Percentiles rank a stretch among this genome's conserved stretches.
phyloP scores from a whole-genome alignment of 2,888 invertebrate genomes.

The Parasteatoda lunata region DNA sequence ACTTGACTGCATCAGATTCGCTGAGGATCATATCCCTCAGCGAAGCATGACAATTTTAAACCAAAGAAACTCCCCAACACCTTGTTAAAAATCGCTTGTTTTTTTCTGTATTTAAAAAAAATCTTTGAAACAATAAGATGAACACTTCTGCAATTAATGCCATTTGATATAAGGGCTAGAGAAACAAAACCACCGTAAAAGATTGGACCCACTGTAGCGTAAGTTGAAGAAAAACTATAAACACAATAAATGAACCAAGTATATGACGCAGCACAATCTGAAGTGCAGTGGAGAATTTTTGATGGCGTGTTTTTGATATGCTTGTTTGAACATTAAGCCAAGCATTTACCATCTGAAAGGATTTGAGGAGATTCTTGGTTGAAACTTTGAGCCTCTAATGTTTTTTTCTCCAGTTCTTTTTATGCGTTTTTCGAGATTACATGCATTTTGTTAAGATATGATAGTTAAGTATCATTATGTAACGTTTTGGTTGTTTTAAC shows the following conservation, averaged over 20 bases:
- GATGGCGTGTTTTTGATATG: slow-evolving; percentile 33
- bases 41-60: background rate
- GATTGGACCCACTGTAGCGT: slow-evolving; percentile 11
- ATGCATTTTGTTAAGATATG: too few species aligned
- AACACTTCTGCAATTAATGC: slow-evolving; percentile 35
- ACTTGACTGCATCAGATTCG: too few species aligned
- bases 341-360: background rate
- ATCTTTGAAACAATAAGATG: slow-evolving; percentile 18
- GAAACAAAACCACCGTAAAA: slow-evolving; percentile 12
- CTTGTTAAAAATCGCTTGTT: background rate
- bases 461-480: too few species aligned
- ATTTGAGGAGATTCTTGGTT: too few species aligned
- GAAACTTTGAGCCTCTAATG: too few species aligned
- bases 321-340: slow-evolving; percentile 34
- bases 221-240: slow-evolving; percentile 2
- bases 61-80: background rate
- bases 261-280: slow-evolving; percentile 1
- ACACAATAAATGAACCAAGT: background rate
- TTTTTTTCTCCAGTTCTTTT: too few species aligned
- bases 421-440: too few species aligned
- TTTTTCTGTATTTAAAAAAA: slow-evolving; percentile 3
- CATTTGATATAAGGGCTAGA: slow-evolving; percentile 21
- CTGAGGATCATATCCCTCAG: slow-evolving; percentile 1
- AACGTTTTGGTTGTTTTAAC: too few species aligned
- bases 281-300: slow-evolving; percentile 13